Conservation (phyloP, 2,113 vertebrate species). For the Todiramphus saurophagus region DNA sequence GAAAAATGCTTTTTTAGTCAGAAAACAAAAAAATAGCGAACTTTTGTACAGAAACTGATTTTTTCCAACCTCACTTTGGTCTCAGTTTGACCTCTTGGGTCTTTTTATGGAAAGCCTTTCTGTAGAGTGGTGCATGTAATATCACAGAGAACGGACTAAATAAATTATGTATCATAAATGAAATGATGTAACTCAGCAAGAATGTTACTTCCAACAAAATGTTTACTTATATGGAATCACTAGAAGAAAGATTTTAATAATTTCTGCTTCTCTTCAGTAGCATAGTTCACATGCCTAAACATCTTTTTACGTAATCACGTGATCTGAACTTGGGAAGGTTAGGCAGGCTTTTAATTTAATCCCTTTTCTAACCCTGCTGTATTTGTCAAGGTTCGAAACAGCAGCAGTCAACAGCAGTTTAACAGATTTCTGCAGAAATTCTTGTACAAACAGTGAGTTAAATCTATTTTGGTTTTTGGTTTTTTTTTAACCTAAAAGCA, state of each 20-base stretch:
- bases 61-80: conserved; percentile 15
- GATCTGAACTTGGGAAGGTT: neutral
- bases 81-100: neutral
- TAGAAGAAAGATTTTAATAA: neutral
- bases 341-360: neutral
- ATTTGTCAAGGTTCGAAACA: neutral
- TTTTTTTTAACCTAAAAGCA: neutral
- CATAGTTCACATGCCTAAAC: neutral
- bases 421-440: neutral
- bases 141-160: neutral
- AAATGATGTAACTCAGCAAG: neutral
- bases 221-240: conserved; percentile 55
- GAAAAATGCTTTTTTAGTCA: conserved; percentile 53
- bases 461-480: neutral
- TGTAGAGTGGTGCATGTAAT: neutral
- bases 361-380: neutral
- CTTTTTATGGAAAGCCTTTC: conserved; percentile 23
- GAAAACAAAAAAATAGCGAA: neutral
- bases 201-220: conserved; percentile 35
- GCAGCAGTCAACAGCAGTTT: neutral
- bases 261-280: conserved; percentile 40
- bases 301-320: neutral
- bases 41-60: neutral
- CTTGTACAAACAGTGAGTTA: neutral
- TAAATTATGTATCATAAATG: conserved; percentile 20